A percentile compares a stretch with the other conserved stretches of the same genome.
Conservation (phyloP, 2,888 invertebrate genomes). For the Teleogryllus oceanicus region DNA sequence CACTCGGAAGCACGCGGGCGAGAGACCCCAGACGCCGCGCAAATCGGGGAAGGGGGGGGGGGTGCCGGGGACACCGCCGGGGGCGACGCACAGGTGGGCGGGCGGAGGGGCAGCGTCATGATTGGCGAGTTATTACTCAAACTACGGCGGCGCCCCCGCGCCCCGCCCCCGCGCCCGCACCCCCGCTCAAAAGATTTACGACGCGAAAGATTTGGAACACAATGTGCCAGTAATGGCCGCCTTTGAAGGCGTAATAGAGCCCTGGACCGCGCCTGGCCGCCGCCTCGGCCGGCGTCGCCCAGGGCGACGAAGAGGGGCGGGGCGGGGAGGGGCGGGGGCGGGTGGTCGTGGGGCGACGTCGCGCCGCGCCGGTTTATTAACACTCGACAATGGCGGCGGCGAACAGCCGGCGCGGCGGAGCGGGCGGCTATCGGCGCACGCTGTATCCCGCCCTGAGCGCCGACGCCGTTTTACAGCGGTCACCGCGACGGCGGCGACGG, state of each 20-base stretch:
- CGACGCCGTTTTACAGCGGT: background rate
- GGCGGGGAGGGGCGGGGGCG: too few relatives aligned
- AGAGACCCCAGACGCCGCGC: too few relatives aligned
- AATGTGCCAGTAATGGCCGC: constrained; percentile 9
- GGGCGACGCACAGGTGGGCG: too few relatives aligned
- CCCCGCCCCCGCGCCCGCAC: background rate
- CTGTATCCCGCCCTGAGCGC: background rate
- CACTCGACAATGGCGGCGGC: background rate
- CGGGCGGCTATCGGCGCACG: background rate
- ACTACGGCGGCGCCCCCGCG: too few relatives aligned
- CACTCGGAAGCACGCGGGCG: too few relatives aligned
- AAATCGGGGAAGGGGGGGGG: too few relatives aligned
- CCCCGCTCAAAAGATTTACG: background rate
- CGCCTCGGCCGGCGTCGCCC: background rate
- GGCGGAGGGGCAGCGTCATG: too few relatives aligned
- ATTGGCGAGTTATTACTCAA: too few relatives aligned
- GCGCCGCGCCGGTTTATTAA: background rate
- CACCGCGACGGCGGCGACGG: background rate
- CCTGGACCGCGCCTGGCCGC: background rate
- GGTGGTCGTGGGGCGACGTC: background rate
- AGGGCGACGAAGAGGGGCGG: background rate
- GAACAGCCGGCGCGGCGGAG: background rate
- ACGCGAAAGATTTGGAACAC: constrained; percentile 18
- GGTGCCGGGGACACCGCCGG: too few relatives aligned
- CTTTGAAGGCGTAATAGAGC: constrained; percentile 18